Base-by-base conservation (phyloP, 2,888 invertebrate genomes). In the Athalia cordata region DNA sequence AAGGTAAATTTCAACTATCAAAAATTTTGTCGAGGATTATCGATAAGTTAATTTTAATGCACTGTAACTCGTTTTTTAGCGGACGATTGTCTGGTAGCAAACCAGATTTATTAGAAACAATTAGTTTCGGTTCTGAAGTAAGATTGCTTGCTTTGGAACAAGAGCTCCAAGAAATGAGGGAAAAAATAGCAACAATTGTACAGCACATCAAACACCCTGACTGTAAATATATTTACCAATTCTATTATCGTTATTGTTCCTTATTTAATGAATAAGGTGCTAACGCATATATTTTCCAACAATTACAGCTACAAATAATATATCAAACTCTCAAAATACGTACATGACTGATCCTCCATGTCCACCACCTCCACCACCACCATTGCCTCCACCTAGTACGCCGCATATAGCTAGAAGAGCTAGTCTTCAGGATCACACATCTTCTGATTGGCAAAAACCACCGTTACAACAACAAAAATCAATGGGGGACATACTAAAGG, bases 61-160 rank as follows among this genome's bases (percentile, higher is more conserved):
- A 50, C 52, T 66, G 8, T 45, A 66, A 13, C 47, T 66, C 5
- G 13, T 11, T 59, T 68, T 84, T 67, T 77, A 88, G 87, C 57
- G 83, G 86, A 50, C 84, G 87, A 74, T 80, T 90, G 61, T 86
- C 87, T 64, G 86, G 85, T 77, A 88, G 87, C 77, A 89, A 89
- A 82, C 89, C 89, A 68, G 90, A 90, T 81, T 82, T 90, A 43
- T 83, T 90, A 55, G 89, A 90, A 80, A 89, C 90, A 57, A 88
- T 90, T 47, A 90, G 87, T 83, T 90, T 90, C 82, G 90, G 89
- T 61, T 90, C 90, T 3, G 90, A 90, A 84, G 86, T 90, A 3
- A 84, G 90, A 68, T 85, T 90, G 66, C 84, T 90, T 8, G 90
- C 90, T n/a, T 80, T 90, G 47, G 90, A 90, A 75, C 89, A 89